Evolutionary conservation across 2,113 vertebrate species (phyloP), one percentile per base, ranked within the genome.

Genomic region (Tricholaema leucomelas): DNA sequence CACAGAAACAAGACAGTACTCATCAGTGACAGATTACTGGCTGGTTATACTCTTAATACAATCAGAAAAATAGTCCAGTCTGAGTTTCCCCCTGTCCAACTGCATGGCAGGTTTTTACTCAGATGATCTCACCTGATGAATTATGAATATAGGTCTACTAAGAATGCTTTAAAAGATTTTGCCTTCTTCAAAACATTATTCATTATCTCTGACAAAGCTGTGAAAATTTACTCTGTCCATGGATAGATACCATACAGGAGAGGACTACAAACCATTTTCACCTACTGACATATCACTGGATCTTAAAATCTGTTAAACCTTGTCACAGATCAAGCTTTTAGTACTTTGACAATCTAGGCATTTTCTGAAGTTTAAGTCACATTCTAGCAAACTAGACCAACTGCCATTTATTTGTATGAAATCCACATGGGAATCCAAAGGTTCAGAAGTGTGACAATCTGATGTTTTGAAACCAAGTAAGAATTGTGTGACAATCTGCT

Each of bases 51-150:
- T 61, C 50, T 36, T 61, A 81, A 3, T 65, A 60, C 33, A 91
- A 87, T 21, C 66, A 81, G n/a, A 95, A 72, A 87, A 46, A 21
- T 9, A 64, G 11, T 73, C 7, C 16, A 54, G 23, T 38, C 14
- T 52, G 25, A 87, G 76, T 65, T 23, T 64, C 38, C 20, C 27
- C 11, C 58, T 11, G 11, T 50, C 16, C 35, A 60, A 48, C 15
- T 38, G n/a, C 36, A 66, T 16, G 24, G 12, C 10, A 2, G 0
- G 0, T 8, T 71, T 76, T 48, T 46, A 11, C 28, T 58, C 11
- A 88, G 56, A 86, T 36, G 15, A 92, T 60, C 40, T 88, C 1
- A 1, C 15, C 33, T 48, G 54, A 15, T 75, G 48, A 90, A 91
- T 40, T 76, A 23, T 6, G 15, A 94, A 40, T 52, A 70, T 35